Evolutionary conservation across 2,888 invertebrate genomes (phyloP), one percentile per base, ranked within the genome.

Genomic region (Andrena bicolor): DNA sequence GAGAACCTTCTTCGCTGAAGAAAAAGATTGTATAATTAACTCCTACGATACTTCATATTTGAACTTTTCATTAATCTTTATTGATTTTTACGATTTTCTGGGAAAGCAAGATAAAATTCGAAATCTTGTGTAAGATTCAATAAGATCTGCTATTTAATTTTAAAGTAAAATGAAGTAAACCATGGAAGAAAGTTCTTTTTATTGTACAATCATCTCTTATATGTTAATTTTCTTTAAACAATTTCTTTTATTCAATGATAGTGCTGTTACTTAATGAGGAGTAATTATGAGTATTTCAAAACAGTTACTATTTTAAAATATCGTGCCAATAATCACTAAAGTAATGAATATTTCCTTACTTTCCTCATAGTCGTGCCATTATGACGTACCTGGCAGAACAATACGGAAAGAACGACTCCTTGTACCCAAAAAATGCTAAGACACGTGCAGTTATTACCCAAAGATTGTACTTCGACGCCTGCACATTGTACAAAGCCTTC

Each of bases 401-500:
- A 65, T 97, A 97, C 82, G 96, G 95, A 2, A 95, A 96, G 79
- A 95, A 96, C 77, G 96, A 96, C 88, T 94, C 95, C 0, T 90
- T 96, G 48, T 96, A 96, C 88, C 96, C 97, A 0, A 96, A 95
- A 85, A 96, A 96, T 79, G 95, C 96, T 0, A 95, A 96, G 72
- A 94, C 94, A 65, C 94, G 96, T 8, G 96, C 96, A 0, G 5
- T 96, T 0, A 96, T 97, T 0, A 96, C 96, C 83, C 95, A 96
- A 84, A 92, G 96, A 20, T 93, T 96, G 2, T 95, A 95, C 90
- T 97, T 96, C 88, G 96, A 96, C 85, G 90, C 95, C 26, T 95
- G 95, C 10, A 95, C 95, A 0, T 91, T 97, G 13, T 96, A 94
- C 86, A 92, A 94, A 41, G 93, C 95, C 87, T 95, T 95, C 80